phyloP scores from a whole-genome alignment of 2,113 vertebrate genomes.

The Alosa alosa region DNA sequence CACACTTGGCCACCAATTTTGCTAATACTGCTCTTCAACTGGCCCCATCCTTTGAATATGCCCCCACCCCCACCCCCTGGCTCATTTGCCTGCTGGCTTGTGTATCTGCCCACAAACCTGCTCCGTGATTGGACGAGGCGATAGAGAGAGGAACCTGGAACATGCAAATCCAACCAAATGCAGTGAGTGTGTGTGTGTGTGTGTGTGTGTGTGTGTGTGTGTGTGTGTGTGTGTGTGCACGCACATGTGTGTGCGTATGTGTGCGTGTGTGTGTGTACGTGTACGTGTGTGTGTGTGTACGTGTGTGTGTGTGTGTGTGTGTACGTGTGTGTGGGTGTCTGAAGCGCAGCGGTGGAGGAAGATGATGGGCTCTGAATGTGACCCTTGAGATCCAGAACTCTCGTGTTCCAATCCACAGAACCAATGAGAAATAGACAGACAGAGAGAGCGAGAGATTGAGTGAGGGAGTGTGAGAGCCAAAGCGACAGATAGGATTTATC shows the following conservation, averaged over 20 bases:
- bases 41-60: slow-evolving; percentile 59
- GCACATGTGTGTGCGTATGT: not conserved
- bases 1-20: not conserved
- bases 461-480: not conserved
- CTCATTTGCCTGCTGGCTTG: slow-evolving; percentile 65
- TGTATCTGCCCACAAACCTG: slow-evolving; percentile 36
- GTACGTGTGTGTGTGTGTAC: not conserved
- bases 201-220: slow-evolving; percentile 17
- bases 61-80: slow-evolving; percentile 42
- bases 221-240: not conserved
- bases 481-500: not conserved
- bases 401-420: not conserved
- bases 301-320: slow-evolving; percentile 20
- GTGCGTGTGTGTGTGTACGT: not conserved
- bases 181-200: not conserved
- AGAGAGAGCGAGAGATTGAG: not conserved
- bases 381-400: not conserved
- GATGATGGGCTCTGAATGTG: slow-evolving; percentile 3
- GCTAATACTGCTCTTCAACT: not conserved
- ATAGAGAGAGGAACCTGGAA: slow-evolving; percentile 46
- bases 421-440: not conserved
- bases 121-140: slow-evolving; percentile 58
- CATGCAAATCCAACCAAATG: slow-evolving; percentile 75
- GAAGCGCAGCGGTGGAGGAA: not conserved
- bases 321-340: not conserved